Base-by-base conservation (phyloP, 2,888 invertebrate species). In the Hirtodrosophila duncani region DNA sequence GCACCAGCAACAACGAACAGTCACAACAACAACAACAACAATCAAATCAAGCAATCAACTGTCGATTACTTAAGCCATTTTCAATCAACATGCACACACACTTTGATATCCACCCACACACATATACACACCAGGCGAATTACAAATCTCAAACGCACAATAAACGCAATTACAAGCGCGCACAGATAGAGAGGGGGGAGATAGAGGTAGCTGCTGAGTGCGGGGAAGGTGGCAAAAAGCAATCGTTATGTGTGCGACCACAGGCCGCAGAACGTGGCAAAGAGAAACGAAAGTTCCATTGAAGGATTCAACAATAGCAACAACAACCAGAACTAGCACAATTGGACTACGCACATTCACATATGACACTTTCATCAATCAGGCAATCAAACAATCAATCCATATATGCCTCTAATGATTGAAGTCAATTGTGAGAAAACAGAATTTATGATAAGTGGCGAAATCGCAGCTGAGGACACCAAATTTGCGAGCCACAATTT, bases 41-140 rank as follows among this genome's bases (percentile, higher is more conserved):
- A 80, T 68, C 78, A 56, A 63, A 72, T 65, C 78, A 78, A 37
- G 43, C 78, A 80, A 72, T 72, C 81, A 80, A 74, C 78, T 69
- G 81, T 66, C 81, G 78, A 72, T 72, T 72, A 80, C 72, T 80
- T 72, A 74, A 72, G 72, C 81, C 78, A 78, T 78, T 72, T 72
- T 72, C 72, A 72, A 72, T 72, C 72, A 72, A 80, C 72, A 80
- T 81, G 41, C 29, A 53, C 42, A 48, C 31, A 33, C 44, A 39
- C 13, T 44, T 21, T 14, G 6, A 27, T 7, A 3, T 14, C n/a
- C 10, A 17, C 29, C n/a, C 36, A 26, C 13, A 20, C 16, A 20
- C 20, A 18, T n/a, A 13, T 10, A 27, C 46, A 23, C 44, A 24
- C 33, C 37, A 45, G 20, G 11, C 39, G 62, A 59, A 69, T 72